Conservation (phyloP, 23 tunicate genomes). For the Ciona savignyi region DNA sequence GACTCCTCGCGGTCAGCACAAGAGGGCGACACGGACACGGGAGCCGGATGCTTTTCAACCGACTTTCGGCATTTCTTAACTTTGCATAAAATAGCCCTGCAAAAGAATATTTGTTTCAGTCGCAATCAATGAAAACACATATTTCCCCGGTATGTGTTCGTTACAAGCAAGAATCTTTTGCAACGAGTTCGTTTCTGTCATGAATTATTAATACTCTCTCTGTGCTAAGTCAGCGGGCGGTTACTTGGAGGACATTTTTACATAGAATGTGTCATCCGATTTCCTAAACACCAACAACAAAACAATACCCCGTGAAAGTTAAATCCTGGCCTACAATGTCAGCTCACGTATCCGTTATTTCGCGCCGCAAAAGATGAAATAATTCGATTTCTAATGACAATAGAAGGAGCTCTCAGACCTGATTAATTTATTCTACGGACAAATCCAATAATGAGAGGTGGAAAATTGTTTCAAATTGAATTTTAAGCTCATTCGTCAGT, state of each 20-base stretch:
- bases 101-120: background rate
- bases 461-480: background rate
- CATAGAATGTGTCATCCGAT: background rate
- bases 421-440: background rate
- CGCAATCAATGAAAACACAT: too few relatives aligned
- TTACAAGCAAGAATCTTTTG: background rate
- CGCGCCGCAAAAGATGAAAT: too few relatives aligned
- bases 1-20: conserved; percentile 12
- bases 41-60: conserved; percentile 62
- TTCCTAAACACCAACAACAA: too few relatives aligned
- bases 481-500: too few relatives aligned
- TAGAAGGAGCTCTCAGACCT: too few relatives aligned
- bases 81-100: conserved; percentile 42
- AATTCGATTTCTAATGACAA: too few relatives aligned
- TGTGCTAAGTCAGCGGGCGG: background rate
- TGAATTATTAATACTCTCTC: background rate
- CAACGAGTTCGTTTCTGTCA: background rate
- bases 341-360: too few relatives aligned
- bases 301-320: too few relatives aligned
- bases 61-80: conserved; percentile 73
- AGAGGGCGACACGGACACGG: conserved; percentile 18
- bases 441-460: background rate
- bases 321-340: too few relatives aligned
- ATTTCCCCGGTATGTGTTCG: too few relatives aligned
- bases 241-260: background rate